phyloP scores from a whole-genome alignment of 2,797 vertebrate genomes.

The Takifugu ocellatus region DNA sequence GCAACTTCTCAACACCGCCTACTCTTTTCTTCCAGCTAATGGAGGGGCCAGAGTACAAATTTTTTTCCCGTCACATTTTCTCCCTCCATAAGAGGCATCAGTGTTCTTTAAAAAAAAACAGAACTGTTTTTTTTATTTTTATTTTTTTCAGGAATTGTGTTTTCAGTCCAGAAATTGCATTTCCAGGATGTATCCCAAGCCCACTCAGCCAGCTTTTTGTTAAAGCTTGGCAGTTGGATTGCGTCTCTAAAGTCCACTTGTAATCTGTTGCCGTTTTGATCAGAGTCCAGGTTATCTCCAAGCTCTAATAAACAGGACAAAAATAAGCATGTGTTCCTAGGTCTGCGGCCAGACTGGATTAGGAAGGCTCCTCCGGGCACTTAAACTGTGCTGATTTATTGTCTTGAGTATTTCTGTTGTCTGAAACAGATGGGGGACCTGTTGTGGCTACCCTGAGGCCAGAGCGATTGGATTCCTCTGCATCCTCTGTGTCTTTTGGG shows the following conservation, averaged over 20 bases:
- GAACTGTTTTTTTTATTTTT: neutral
- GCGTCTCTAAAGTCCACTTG: slow-evolving; percentile 3
- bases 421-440: neutral
- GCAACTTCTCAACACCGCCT: slow-evolving; percentile 36
- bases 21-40: slow-evolving; percentile 45
- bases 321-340: slow-evolving; percentile 4
- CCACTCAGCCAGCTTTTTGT: slow-evolving; percentile 3
- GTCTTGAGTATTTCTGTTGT: neutral
- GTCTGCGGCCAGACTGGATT: neutral
- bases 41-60: slow-evolving; percentile 29
- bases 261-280: slow-evolving; percentile 3
- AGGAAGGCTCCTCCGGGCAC: neutral
- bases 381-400: neutral
- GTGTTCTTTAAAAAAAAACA: too few species aligned
- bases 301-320: slow-evolving; percentile 3
- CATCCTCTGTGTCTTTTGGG: neutral
- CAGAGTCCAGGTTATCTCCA: slow-evolving; percentile 2
- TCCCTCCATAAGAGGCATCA: neutral
- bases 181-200: neutral
- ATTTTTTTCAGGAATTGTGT: neutral
- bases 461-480: neutral
- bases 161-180: neutral
- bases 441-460: neutral
- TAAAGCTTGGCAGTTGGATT: neutral
- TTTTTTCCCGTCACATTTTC: slow-evolving; percentile 37